phyloP scores from a whole-genome alignment of 2,888 invertebrate species.

The Diadegma fenestrale region DNA sequence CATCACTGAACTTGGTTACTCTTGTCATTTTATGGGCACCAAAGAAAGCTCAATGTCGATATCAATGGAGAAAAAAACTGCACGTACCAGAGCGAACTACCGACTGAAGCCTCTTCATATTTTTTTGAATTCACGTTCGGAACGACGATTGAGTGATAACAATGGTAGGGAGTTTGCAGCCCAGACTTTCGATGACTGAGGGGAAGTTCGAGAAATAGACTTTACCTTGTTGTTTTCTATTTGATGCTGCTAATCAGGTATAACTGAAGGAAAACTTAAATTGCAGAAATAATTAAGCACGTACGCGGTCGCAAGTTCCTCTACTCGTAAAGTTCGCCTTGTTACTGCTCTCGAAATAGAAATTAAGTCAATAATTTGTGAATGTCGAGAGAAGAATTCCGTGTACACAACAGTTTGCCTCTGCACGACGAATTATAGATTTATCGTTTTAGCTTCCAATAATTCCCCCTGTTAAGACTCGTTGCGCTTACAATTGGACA shows the following conservation, averaged over 20 bases:
- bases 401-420: background rate
- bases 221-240: background rate
- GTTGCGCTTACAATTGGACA: conserved; percentile 13
- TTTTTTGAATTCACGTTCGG: background rate
- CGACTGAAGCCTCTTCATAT: conserved; percentile 5
- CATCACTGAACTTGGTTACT: conserved; percentile 26
- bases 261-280: background rate
- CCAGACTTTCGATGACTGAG: background rate
- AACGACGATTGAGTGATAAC: background rate
- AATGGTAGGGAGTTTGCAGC: background rate
- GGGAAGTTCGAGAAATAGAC: background rate
- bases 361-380: conserved; percentile 16
- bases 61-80: background rate
- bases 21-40: conserved; percentile 42
- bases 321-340: conserved; percentile 5
- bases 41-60: background rate
- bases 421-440: background rate
- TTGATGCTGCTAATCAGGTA: background rate
- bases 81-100: background rate
- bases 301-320: conserved; percentile 3
- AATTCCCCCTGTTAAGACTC: background rate
- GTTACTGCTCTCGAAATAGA: conserved; percentile 12
- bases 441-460: conserved; percentile 16
- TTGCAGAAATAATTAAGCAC: background rate
- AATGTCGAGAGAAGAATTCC: conserved; percentile 9